Base-by-base conservation (phyloP, 2,888 invertebrate genomes). In the Pegoplata infirma region DNA sequence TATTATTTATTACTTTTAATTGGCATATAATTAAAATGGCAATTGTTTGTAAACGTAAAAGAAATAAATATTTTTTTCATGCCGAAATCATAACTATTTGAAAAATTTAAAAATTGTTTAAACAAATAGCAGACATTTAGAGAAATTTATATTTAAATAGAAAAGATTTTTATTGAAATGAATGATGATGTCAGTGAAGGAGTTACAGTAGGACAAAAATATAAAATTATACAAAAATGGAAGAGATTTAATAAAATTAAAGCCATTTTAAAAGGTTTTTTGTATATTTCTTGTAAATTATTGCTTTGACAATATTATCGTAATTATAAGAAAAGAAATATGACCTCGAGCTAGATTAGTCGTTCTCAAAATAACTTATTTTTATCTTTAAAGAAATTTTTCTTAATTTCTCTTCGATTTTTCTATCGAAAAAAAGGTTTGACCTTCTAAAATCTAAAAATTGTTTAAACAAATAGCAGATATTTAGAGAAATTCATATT, bases 21-120 rank as follows among this genome's bases (percentile, higher is more conserved):
- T 74, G 51, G 21, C 53, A 59, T 53, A 40, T 67, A 53, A 74
- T 46, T 61, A 16, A n/a, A 55, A 47, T 61, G 17, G 21, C 40
- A 61, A 72, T 46, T 32, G 40, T 71, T 66, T 55, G n/a, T 53
- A 10, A 58, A 67, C n/a, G 21, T 61, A 25, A 74, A 72, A n/a
- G 7, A 5, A 40, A n/a, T 12, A 3, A 40, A 32, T 72, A 36
- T 23, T 1, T 69, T 40, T 40, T 51, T 14, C 16, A 14, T 28
- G 8, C 23, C 58, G 17, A 68, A 58, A 36, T 68, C 17, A 28
- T n/a, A 55, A 21, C 61, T 32, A 32, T 32, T 32, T 32, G 5
- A 10, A 32, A 32, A 10, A 10, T 32, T 32, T 12, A 1, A 14
- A 3, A 58, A n/a, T n/a, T n/a, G n/a, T 44, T 47, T 58, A 12